A percentile compares a stretch with the other conserved stretches of the same genome.
Evolutionary conservation across 2,797 vertebrate species (phyloP).

Genomic region (Telmatherina bonti): DNA sequence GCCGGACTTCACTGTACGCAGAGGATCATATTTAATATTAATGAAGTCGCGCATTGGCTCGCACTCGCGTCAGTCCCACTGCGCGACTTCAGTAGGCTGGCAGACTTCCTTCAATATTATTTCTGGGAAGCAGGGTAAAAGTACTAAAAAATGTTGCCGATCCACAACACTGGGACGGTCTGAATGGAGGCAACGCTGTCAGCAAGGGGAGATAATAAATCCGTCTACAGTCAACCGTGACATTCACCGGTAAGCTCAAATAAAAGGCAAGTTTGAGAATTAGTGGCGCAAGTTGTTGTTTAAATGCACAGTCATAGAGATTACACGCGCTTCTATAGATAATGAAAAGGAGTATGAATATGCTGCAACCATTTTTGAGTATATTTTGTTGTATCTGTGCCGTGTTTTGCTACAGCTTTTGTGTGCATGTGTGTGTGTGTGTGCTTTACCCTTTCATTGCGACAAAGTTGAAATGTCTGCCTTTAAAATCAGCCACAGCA

Average conservation of each 20-base stretch:
- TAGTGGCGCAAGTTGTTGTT: constrained; percentile 53
- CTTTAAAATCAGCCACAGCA: constrained; percentile 16
- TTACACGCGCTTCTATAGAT: constrained; percentile 51
- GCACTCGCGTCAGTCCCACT: constrained; percentile 73
- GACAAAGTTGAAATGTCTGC: constrained; percentile 49
- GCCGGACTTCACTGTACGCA: constrained; percentile 63
- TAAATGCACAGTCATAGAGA: constrained; percentile 53
- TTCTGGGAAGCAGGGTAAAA: constrained; percentile 88
- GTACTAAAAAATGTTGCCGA: constrained; percentile 88
- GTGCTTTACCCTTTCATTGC: constrained; percentile 7
- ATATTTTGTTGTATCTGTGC: neutral
- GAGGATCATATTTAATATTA: constrained; percentile 64
- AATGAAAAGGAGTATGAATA: constrained; percentile 40
- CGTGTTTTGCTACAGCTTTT: neutral
- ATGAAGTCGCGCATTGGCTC: constrained; percentile 83
- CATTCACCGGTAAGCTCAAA: constrained; percentile 68
- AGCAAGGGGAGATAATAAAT: constrained; percentile 61
- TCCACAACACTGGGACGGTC: constrained; percentile 82
- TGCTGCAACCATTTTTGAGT: constrained; percentile 36
- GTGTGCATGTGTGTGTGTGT: constrained; percentile 3
- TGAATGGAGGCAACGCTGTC: constrained; percentile 82
- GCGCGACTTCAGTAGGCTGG: constrained; percentile 74
- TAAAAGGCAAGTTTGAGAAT: constrained; percentile 66
- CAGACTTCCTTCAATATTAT: constrained; percentile 84
- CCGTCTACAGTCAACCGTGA: constrained; percentile 60